These are phyloP conservation scores for Cantharis rufa DNA, from an alignment of 2,888 invertebrate species.

Conservation along the genomic window DNA sequence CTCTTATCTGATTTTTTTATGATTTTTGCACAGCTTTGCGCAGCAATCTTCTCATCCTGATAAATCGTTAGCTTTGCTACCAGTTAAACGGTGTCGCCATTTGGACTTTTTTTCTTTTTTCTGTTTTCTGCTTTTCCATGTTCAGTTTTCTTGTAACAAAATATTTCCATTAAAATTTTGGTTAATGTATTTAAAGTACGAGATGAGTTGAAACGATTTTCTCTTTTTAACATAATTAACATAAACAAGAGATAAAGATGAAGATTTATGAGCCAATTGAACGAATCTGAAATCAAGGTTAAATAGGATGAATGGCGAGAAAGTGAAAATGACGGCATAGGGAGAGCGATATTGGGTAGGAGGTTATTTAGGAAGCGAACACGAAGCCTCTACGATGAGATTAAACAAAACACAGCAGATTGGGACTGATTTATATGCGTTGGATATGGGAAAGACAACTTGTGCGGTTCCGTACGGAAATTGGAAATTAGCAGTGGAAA, in stretches of 20 bases:
- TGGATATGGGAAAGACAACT: constrained; percentile 33
- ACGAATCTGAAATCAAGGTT: constrained; percentile 23
- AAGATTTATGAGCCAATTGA: constrained; percentile 21
- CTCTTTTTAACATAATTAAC: constrained; percentile 8
- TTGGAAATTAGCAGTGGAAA: constrained; percentile 36
- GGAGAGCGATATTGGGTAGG: constrained; percentile 33
- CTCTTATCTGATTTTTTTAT: not conserved
- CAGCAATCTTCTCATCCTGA: not conserved
- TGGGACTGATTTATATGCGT: constrained; percentile 42
- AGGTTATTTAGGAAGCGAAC: constrained; percentile 40
- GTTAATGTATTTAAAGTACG: not conserved
- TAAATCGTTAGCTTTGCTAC: not conserved
- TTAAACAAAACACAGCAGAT: constrained; percentile 42
- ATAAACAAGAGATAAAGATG: constrained; percentile 20
- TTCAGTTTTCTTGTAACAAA: not conserved
- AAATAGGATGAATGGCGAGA: constrained; percentile 32
- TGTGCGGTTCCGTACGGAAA: constrained; percentile 38
- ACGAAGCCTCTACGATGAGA: constrained; percentile 36
- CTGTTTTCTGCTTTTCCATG: not conserved
- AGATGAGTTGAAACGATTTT: not conserved
- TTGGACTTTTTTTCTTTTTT: too few relatives aligned
- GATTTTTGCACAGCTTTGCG: not conserved
- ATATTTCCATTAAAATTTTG: not conserved
- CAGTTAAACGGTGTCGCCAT: not conserved
- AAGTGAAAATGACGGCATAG: constrained; percentile 36